These are phyloP conservation scores for Dallia pectoralis DNA, from an alignment of 2,797 vertebrate species.

Conservation along the genomic window DNA sequence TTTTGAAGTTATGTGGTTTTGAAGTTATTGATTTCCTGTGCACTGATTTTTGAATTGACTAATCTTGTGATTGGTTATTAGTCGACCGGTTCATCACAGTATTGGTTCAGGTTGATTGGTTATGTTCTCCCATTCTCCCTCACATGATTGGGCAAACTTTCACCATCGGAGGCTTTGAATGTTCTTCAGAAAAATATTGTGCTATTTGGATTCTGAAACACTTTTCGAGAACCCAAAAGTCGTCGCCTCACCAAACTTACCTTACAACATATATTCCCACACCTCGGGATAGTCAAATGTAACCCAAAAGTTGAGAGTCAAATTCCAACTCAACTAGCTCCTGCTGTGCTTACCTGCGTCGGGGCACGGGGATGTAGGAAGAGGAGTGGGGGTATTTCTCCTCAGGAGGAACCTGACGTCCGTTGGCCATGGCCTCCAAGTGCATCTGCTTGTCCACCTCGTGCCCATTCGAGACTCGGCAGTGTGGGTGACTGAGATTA, in stretches of 20 bases:
- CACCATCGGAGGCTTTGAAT: constrained; percentile 24
- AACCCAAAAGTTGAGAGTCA: constrained; percentile 43
- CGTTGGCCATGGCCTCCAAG: constrained; percentile 68
- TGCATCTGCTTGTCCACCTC: constrained; percentile 68
- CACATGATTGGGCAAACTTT: constrained; percentile 45
- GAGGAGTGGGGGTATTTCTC: constrained; percentile 63
- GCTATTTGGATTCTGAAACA: constrained; percentile 45
- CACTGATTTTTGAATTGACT: neutral
- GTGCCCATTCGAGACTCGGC: constrained; percentile 62
- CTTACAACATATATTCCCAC: constrained; percentile 55
- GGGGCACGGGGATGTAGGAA: constrained; percentile 79
- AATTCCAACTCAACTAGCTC: constrained; percentile 42
- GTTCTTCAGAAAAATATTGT: constrained; percentile 45
- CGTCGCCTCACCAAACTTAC: constrained; percentile 58
- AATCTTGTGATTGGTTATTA: neutral
- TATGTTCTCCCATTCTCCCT: constrained; percentile 14
- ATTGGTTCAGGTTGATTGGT: constrained; percentile 19
- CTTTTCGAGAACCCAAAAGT: constrained; percentile 51
- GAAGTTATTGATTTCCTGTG: neutral
- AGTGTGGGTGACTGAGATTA: constrained; percentile 70
- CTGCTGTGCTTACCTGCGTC: constrained; percentile 68
- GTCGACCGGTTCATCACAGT: neutral
- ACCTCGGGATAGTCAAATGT: constrained; percentile 41
- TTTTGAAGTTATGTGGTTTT: neutral
- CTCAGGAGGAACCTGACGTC: constrained; percentile 47